Evolutionary conservation across 2,888 invertebrate species (phyloP).

Genomic region (Lithophane semibrunnea): DNA sequence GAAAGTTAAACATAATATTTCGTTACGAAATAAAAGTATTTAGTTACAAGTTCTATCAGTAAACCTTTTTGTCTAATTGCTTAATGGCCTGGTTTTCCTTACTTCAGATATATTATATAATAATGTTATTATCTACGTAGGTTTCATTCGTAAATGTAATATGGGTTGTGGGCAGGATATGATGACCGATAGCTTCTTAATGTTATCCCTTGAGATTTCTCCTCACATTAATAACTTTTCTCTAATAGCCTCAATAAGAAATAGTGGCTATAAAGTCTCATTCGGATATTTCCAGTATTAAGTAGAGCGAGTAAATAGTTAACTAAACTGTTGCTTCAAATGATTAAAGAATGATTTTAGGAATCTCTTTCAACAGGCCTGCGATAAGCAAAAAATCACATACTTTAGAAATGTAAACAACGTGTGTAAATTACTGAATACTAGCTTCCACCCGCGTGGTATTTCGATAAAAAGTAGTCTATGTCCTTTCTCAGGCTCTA

Average conservation of each 20-base stretch:
- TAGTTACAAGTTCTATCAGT: neutral
- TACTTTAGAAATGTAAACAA: neutral
- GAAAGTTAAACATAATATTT: neutral
- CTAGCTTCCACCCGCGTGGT: too few relatives aligned
- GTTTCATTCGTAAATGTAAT: constrained; percentile 3
- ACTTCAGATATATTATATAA: neutral
- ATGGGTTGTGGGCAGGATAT: constrained; percentile 26
- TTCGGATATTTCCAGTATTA: neutral
- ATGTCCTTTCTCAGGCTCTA: too few relatives aligned
- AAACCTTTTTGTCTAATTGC: constrained; percentile 17
- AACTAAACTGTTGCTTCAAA: neutral
- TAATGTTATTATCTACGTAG: neutral
- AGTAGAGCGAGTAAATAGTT: neutral
- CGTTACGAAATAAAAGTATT: neutral
- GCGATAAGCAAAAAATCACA: neutral
- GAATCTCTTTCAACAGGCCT: neutral
- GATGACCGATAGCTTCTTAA: constrained; percentile 51
- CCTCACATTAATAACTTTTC: constrained; percentile 21
- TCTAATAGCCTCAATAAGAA: neutral
- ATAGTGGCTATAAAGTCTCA: neutral
- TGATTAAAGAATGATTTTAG: neutral
- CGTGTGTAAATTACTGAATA: too few relatives aligned
- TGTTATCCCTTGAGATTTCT: constrained; percentile 32
- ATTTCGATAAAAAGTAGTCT: too few relatives aligned
- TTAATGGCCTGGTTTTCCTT: constrained; percentile 8